A percentile compares a stretch with the other conserved stretches of the same genome.
These are phyloP conservation scores for Hyperoplus immaculatus DNA, from an alignment of 2,797 vertebrate species.

Conservation along the genomic window DNA sequence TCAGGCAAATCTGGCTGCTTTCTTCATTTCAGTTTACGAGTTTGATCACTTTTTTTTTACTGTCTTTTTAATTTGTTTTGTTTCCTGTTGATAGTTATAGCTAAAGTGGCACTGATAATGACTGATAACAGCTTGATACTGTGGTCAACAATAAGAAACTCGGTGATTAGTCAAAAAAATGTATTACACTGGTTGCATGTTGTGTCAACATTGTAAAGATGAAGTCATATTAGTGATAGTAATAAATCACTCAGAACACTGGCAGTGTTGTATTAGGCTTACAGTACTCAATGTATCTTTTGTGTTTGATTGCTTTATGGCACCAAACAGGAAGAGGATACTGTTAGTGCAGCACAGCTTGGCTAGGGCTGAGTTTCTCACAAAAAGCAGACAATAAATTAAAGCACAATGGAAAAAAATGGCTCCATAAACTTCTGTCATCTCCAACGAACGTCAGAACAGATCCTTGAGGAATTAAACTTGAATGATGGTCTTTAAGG, in stretches of 20 bases:
- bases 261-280: constrained; percentile 1
- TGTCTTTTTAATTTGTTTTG: not conserved
- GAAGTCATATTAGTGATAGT: constrained; percentile 2
- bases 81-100: not conserved
- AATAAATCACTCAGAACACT: constrained; percentile 22
- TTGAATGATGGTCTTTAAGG: not conserved
- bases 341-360: not conserved
- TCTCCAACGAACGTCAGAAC: constrained; percentile 3
- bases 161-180: not conserved
- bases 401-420: constrained; percentile 6
- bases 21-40: constrained; percentile 6
- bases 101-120: not conserved
- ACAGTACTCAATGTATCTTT: not conserved
- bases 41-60: not conserved
- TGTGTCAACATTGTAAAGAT: constrained; percentile 10
- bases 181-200: not conserved
- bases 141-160: not conserved
- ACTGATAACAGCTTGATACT: not conserved
- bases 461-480: not conserved
- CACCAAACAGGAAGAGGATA: constrained; percentile 15
- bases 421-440: not conserved
- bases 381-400: constrained; percentile 2
- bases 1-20: constrained; percentile 6
- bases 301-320: constrained; percentile 30
- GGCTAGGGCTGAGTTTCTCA: not conserved